Evolutionary conservation across 2,888 invertebrate species (phyloP).

Genomic region (Dolichopus griseipennis): DNA sequence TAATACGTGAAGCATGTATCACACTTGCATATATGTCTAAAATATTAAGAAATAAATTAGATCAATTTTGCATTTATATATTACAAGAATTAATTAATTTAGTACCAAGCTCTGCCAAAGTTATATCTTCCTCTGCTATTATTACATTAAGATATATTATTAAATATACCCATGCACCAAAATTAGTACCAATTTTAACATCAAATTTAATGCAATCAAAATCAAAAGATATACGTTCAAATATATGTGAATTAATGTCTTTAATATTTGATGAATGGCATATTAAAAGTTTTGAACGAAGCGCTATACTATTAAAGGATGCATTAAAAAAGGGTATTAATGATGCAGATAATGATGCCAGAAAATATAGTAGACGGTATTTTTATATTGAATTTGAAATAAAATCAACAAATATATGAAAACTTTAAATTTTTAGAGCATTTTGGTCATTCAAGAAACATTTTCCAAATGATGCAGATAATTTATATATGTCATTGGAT

Average conservation of each 20-base stretch:
- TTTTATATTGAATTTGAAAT: neutral
- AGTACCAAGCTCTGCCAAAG: conserved; percentile 93
- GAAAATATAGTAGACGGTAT: conserved; percentile 73
- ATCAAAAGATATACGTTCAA: conserved; percentile 80
- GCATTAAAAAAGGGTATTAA: conserved; percentile 77
- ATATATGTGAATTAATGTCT: conserved; percentile 72
- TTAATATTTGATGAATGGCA: conserved; percentile 81
- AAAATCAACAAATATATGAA: conserved; percentile 9
- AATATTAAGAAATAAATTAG: conserved; percentile 70
- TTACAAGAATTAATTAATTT: conserved; percentile 77
- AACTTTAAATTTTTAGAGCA: conserved; percentile 51
- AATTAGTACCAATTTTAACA: conserved; percentile 70
- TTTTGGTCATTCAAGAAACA: conserved; percentile 82
- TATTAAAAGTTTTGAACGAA: conserved; percentile 70
- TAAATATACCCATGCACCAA: conserved; percentile 68
- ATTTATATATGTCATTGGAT: conserved; percentile 73
- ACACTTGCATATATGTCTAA: conserved; percentile 89
- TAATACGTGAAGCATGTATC: conserved; percentile 88
- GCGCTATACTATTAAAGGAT: conserved; percentile 67
- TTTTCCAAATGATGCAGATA: conserved; percentile 84
- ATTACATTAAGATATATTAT: conserved; percentile 84
- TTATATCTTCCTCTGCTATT: conserved; percentile 81
- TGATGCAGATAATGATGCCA: conserved; percentile 88
- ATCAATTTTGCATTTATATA: conserved; percentile 76
- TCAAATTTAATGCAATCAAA: conserved; percentile 70